A percentile compares a stretch with the other conserved stretches of the same genome.
These are phyloP conservation scores for Pseudocheirus occidentalis DNA, from an alignment of 2,797 vertebrate genomes.

Conservation along the genomic window DNA sequence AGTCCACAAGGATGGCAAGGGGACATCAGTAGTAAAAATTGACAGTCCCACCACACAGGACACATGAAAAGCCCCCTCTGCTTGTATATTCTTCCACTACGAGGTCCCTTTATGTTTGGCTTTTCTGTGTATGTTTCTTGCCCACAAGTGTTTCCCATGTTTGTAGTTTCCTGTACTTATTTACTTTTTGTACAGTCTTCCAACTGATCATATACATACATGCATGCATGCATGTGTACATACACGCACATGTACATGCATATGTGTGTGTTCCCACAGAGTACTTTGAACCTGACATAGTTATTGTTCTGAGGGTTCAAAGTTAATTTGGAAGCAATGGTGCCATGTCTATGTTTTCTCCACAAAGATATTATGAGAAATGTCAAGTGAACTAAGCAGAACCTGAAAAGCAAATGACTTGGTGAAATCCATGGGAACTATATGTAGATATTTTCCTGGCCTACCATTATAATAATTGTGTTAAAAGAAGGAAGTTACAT, in stretches of 20 bases:
- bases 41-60: background rate
- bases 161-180: background rate
- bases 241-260: no score
- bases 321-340: background rate
- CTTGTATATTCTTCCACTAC: background rate
- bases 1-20: background rate
- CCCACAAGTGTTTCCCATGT: background rate
- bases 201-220: background rate
- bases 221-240: no score
- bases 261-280: background rate
- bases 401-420: background rate
- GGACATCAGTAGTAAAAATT: background rate
- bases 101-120: background rate
- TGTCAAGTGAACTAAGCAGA: background rate
- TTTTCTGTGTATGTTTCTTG: background rate
- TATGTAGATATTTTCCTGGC: background rate
- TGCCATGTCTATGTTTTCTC: background rate
- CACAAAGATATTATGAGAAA: background rate
- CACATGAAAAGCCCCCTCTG: background rate
- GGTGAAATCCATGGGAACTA: background rate
- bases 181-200: background rate
- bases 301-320: background rate
- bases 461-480: background rate
- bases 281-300: background rate
- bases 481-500: background rate